Percentiles rank a stretch among this genome's conserved stretches.
phyloP scores from a whole-genome alignment of 1,140 invertebrate species.

The Drosophila dunni region DNA sequence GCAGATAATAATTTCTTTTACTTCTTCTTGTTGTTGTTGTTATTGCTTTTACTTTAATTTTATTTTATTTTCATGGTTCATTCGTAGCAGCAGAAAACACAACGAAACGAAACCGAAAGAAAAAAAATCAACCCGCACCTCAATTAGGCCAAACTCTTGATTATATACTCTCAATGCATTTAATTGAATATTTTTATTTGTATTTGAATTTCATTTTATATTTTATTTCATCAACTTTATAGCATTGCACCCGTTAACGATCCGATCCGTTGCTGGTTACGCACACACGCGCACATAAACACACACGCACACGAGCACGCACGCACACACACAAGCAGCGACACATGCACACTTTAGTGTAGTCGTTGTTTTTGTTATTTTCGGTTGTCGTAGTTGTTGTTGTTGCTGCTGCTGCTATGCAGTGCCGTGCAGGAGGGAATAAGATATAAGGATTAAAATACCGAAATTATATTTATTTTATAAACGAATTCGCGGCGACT shows the following conservation, averaged over 20 bases:
- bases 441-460: neutral
- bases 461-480: constrained; percentile 23
- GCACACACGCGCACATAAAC: constrained; percentile 31
- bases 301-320: constrained; percentile 20
- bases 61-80: constrained; percentile 34
- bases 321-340: constrained; percentile 7
- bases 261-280: constrained; percentile 35
- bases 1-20: constrained; percentile 51
- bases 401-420: neutral
- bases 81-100: constrained; percentile 21
- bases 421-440: neutral
- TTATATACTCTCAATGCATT: constrained; percentile 34
- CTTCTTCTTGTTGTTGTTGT: constrained; percentile 9
- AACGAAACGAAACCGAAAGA: constrained; percentile 21
- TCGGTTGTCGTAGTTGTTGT: constrained; percentile 7
- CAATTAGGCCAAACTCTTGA: constrained; percentile 40
- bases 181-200: constrained; percentile 52
- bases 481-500: constrained; percentile 18
- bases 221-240: constrained; percentile 28
- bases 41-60: constrained; percentile 26
- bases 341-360: constrained; percentile 27
- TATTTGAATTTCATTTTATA: neutral
- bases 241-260: constrained; percentile 16
- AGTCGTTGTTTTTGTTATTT: constrained; percentile 8
- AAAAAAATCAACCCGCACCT: constrained; percentile 24